Evolutionary conservation across 2,888 invertebrate species (phyloP), one percentile per base, ranked within the genome.

Genomic region (Tachina grossa): DNA sequence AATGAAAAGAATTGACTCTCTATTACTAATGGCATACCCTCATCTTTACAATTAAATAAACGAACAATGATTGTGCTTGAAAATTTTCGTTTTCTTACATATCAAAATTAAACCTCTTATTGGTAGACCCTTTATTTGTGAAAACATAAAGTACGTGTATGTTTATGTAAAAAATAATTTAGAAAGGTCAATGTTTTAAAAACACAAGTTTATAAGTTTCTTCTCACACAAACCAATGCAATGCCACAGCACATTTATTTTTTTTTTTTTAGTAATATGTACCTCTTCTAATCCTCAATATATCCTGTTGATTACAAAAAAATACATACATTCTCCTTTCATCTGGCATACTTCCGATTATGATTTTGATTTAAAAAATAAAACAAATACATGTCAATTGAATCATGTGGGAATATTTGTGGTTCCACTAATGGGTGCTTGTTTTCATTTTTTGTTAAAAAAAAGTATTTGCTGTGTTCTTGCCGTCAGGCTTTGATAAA

Each of bases 321-420:
- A 68, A 19, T 22, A 59, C 2, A 39, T n/a, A 39, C 4, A n/a
- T 59, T n/a, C 2, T 49, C 13, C 53, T 74, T 68, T 9, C n/a
- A 65, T 66, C 19, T 11, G 9, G 2, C 45, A n/a, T 66, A 66
- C 71, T 66, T 80, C 84, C 80, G 75, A 79, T 51, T 59, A 19
- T 16, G 14, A 55, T 49, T 19, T 57, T 57, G 11, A 47, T 63
- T 47, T 49, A 47, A 55, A 71, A 49, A 71, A 9, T 41, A 16
- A 66, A 16, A 51, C 2, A 43, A 78, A 43, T 66, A 66, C 66
- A 74, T 74, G 66, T 51, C 31, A 13, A 14, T 31, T 31, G 10
- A 9, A 10, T 61, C 53, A 39, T 63, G 75, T 85, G 85, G 78
- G 82, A 85, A 85, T 74, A 68, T 57, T 65, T 63, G 71, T 51